Evolutionary conservation across 1,140 invertebrate species (phyloP), one percentile per base, ranked within the genome.

Genomic region (Archivesica marissinica): DNA sequence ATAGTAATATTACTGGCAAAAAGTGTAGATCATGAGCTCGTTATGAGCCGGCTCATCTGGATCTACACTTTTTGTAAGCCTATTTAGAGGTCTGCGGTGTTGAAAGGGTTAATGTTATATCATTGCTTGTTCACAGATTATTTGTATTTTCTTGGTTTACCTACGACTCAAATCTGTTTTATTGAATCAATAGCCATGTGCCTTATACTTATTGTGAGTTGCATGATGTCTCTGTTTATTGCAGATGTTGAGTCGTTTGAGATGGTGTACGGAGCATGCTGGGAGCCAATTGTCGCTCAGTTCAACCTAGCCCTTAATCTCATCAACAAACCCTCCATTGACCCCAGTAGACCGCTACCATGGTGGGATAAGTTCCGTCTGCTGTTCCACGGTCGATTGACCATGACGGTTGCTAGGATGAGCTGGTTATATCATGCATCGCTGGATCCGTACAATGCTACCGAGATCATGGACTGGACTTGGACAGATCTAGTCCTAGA

Each of bases 281-380:
- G 99, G 99, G 99, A 99, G 91, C 98, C 99, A 0, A 97, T 99
- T 0, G 97, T 99, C 87, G 97, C 98, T 0, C 98, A 99, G 91
- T 98, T 98, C 89, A 99, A 98, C 93, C 94, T 99, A 20, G 96
- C 97, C 95, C 91, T 94, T 93, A 94, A 95, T 94, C 95, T 96
- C 93, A 90, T 98, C 96, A 95, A 97, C 97, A 92, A 97, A 44
- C 97, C 97, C 0, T 98, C 98, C 0, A 95, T 96, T 74, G 99
- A 99, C 94, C 99, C 99, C 0, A 99, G 98, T 86, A 97, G 97
- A 0, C 97, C 98, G 0, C 92, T 99, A 38, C 97, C 98, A 2
- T 99, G 92, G 80, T 99, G 99, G 99, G 99, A 99, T 94, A 99
- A 99, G 95, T 97, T 98, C 93, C 95, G 98, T 0, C 93, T 99